Evolutionary conservation across 2,888 invertebrate species (phyloP).

Genomic region (Sminthurinus aureus): DNA sequence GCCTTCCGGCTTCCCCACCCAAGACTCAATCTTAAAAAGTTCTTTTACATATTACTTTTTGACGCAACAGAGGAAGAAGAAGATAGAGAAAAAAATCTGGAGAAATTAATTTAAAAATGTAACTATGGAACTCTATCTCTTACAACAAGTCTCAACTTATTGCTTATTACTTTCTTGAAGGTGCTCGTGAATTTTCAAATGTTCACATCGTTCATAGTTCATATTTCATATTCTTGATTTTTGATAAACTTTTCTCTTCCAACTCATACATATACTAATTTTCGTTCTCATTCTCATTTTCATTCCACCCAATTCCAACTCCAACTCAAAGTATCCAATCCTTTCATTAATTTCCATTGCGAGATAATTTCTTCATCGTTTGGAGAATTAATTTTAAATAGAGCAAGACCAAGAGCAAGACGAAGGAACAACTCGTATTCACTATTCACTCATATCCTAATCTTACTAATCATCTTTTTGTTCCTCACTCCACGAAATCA

Average conservation of each 20-base stretch:
- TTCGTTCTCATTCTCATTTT: too few species aligned
- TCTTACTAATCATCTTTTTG: background rate
- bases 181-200: too few species aligned
- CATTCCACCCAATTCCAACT: too few species aligned
- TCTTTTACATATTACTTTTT: too few species aligned
- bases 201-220: too few species aligned
- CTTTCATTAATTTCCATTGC: background rate
- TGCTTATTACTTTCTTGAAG: too few species aligned
- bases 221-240: background rate
- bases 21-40: background rate
- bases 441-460: background rate
- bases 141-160: background rate
- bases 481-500: background rate
- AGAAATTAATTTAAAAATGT: background rate
- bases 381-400: background rate
- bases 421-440: background rate
- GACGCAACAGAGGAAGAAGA: too few species aligned
- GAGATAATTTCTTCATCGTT: background rate
- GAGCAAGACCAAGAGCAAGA: background rate
- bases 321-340: too few species aligned
- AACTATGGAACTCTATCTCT: background rate
- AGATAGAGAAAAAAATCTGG: too few species aligned
- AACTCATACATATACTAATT: too few species aligned
- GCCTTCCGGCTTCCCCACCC: slow-evolving; percentile 1
- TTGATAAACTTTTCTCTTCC: background rate